Evolutionary conservation across 2,797 vertebrate genomes (phyloP), one percentile per base, ranked within the genome.

Genomic region (Phataginus tetradactyla): DNA sequence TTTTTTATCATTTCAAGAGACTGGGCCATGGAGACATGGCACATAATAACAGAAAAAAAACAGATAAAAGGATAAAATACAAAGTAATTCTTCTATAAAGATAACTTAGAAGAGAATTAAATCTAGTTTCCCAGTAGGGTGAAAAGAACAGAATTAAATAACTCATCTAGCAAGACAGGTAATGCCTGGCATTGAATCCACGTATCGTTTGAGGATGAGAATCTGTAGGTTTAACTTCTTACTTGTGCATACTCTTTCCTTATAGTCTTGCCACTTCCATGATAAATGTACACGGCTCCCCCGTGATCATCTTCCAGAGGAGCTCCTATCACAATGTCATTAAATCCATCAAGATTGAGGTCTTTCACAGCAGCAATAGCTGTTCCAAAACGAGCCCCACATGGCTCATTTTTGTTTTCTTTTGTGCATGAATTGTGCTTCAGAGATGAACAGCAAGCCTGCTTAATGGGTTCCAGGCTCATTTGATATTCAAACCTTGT

Each of bases 241-340:
- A 99, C 99, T 99, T 99, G 99, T 0, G 99, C 99, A 78, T 98
- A 99, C 61, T 99, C 99, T 97, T 99, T 98, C 95, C 98, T 99
- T 90, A 99, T 98, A 0, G 98, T 99, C 68, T 96, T 99, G 75
- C 98, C 98, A 4, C 6, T 98, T 34, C 99, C 99, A 0, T 99
- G 99, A 96, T 99, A 99, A 97, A 99, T 98, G 98, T 99, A 99
- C 51, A 99, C 99, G 0, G 99, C 99, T 49, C 99, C 99, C 1
- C 98, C 97, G 86, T 99, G 99, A 97, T 99, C 99, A 34, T 99
- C 99, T 96, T 99, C 99, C 53, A 99, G 97, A 0, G 99, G 99
- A 0, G 99, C 99, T 0, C 99, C 99, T 14, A 99, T 99, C 57
- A 99, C 99, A 32, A 99, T 98, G 72, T 99, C 99, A 45, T 99